Percentiles rank a stretch among this genome's conserved stretches.
These are phyloP conservation scores for Aplidium turbinatum DNA, from an alignment of 23 tunicate genomes.

Conservation along the genomic window DNA sequence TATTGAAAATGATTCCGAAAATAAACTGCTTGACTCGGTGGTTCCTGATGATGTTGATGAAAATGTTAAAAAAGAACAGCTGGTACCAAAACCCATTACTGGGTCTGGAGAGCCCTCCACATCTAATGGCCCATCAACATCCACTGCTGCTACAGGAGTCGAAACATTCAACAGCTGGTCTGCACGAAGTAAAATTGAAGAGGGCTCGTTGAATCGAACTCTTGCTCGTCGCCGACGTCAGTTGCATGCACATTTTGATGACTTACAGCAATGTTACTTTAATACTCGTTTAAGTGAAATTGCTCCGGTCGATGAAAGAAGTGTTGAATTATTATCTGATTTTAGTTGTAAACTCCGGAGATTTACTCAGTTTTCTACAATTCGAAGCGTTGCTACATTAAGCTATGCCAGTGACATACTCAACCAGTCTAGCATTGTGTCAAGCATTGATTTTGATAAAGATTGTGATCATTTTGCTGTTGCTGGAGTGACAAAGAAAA, in stretches of 20 bases:
- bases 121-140: slow-evolving; percentile 8
- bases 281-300: slow-evolving; percentile 67
- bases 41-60: slow-evolving; percentile 60
- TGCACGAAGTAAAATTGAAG: slow-evolving; percentile 53
- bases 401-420: slow-evolving; percentile 85
- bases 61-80: slow-evolving; percentile 70
- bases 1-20: slow-evolving; percentile 43
- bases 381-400: slow-evolving; percentile 76
- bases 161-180: slow-evolving; percentile 70
- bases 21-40: slow-evolving; percentile 57
- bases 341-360: slow-evolving; percentile 69
- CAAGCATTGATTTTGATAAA: slow-evolving; percentile 96
- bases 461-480: slow-evolving; percentile 97
- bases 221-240: slow-evolving; percentile 55
- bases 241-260: slow-evolving; percentile 70
- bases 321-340: slow-evolving; percentile 58
- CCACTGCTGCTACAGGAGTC: slow-evolving; percentile 6
- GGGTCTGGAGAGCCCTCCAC: slow-evolving; percentile 11
- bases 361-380: slow-evolving; percentile 78
- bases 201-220: slow-evolving; percentile 66
- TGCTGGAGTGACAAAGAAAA: slow-evolving; percentile 98
- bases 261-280: slow-evolving; percentile 82
- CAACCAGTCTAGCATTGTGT: slow-evolving; percentile 90
- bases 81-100: slow-evolving; percentile 84
- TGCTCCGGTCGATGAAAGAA: slow-evolving; percentile 63